Base-by-base conservation (phyloP, 2,797 vertebrate genomes). In the Phylloscopus collybita region DNA sequence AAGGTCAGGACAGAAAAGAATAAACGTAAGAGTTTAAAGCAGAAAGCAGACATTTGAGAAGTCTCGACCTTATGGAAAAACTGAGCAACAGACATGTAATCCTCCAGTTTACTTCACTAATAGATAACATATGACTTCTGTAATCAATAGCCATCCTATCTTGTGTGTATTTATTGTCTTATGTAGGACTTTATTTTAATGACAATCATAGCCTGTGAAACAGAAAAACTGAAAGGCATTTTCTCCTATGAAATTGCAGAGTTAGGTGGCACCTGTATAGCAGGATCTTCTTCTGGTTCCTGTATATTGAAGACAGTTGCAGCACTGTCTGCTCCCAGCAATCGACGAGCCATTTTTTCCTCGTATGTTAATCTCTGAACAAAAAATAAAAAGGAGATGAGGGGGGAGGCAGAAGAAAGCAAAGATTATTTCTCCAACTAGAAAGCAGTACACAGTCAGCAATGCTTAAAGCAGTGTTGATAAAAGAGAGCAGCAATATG, bases 301-400 rank as follows among this genome's bases (percentile, higher is more conserved):
- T 99, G 99, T 61, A 98, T 97, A 76, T 98, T 99, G 96, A 99
- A 98, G 92, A 99, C 99, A 44, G 98, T 99, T 94, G 99, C 99
- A 42, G 98, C 99, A 21, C 98, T 99, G 98, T 99, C 99, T 18
- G 99, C 99, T 64, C 99, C 99, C 92, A 99, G 98, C 85, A 99
- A 97, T 56, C 99, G 98, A 75, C 99, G 99, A 87, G 99, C 99
- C 99, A 99, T 99, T 98, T 99, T 99, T 97, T 99, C 99, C 93
- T 99, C 99, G 59, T 99, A 99, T 5, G 99, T 99, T 98, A 99
- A 97, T 97, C 97, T 99, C 99, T 99, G 98, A 93, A 98, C 95
- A 80, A 97, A 97, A 87, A 95, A 49, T 2, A 40, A 83, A 73
- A 65, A 9, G 25, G 40, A n/a, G 44, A 11, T 66, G 25, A 53